phyloP scores from a whole-genome alignment of 2,113 vertebrate genomes.

The Alaudala cheleensis region DNA sequence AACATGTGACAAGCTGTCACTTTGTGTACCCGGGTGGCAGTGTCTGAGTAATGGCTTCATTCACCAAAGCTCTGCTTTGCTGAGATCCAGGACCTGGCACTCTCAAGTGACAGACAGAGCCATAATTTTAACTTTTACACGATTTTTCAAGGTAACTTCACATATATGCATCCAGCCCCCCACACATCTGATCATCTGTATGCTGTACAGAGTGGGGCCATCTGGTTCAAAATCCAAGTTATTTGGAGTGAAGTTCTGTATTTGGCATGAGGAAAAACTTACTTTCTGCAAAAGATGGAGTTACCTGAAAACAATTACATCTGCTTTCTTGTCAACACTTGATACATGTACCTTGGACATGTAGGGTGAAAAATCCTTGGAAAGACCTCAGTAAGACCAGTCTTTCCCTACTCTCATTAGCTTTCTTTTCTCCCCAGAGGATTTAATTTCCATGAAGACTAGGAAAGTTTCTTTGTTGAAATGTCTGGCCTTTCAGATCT shows the following conservation, averaged over 20 bases:
- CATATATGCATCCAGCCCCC: not conserved
- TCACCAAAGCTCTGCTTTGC: not conserved
- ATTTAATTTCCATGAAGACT: not conserved
- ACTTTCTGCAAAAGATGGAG: not conserved
- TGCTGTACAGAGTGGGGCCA: not conserved
- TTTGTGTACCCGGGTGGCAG: not conserved
- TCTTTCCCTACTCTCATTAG: not conserved
- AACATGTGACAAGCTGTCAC: not conserved
- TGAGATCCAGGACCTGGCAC: not conserved
- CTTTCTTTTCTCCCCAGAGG: not conserved
- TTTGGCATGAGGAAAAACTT: not conserved
- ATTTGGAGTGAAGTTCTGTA: not conserved
- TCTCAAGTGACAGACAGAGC: not conserved
- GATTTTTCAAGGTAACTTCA: not conserved
- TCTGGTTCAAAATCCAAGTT: not conserved
- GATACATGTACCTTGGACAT: not conserved
- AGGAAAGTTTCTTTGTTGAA: not conserved
- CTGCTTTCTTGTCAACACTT: not conserved
- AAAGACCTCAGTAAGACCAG: not conserved
- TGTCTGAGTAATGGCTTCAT: not conserved
- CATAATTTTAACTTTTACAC: not conserved
- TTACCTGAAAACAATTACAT: not conserved
- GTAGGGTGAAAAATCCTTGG: not conserved
- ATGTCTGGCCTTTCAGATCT: not conserved
- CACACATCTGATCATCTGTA: not conserved